Evolutionary conservation across 2,797 vertebrate genomes (phyloP), one percentile per base, ranked within the genome.

Genomic region (Thripadectes ignobilis): DNA sequence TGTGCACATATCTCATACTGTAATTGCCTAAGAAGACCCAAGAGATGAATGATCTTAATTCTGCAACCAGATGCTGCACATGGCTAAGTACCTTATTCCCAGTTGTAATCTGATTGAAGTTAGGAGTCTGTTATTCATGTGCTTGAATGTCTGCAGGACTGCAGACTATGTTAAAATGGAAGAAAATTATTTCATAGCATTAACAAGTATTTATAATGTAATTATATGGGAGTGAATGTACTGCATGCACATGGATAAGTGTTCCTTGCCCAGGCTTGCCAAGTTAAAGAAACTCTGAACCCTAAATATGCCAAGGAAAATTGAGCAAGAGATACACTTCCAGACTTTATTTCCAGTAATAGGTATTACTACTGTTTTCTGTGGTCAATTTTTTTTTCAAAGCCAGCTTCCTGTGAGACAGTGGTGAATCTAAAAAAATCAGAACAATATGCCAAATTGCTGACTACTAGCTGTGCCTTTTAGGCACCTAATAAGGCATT

Each of bases 101-200:
- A 85, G 34, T 36, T 91, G 75, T 80, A 97, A 83, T 82, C 27
- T 91, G 89, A 92, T 89, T 93, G 92, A 94, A 90, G 81, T 87
- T 87, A 85, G 32, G 41, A 82, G 67, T 85, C 90, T 93, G 71
- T 74, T 95, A 91, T 54, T 97, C 72, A 36, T 36, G 67, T 76
- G 41, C 58, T 91, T 87, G 61, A 83, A 73, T 54, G 74, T 91
- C 87, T 91, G 67, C 67, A 85, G 81, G 77, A 43, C 65, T 62
- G 71, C 55, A 88, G 39, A 87, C 48, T 77, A 51, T 9, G 36
- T 49, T 46, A 91, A 88, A 95, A 94, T 45, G 18, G 84, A 90
- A 86, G 61, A 95, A 90, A 89, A 85, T 9, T 6, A 74, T 89
- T 93, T 92, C 72, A 77, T 79, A 71, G 12, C 58, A 87, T 87